phyloP scores from a whole-genome alignment of 2,888 invertebrate species.

The Monochamus alternatus region DNA sequence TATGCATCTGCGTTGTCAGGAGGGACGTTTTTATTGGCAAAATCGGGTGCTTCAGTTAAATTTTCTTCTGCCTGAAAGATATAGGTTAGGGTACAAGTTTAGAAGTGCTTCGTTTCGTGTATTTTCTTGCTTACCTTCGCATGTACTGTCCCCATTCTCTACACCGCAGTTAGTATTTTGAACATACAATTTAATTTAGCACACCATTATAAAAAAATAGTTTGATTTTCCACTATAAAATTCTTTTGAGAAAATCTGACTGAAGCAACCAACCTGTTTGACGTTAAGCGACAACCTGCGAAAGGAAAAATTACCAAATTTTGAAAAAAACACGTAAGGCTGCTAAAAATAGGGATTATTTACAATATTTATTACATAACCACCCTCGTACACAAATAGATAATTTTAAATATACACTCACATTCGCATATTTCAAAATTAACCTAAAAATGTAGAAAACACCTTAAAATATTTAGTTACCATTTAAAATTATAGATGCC shows the following conservation, averaged over 20 bases:
- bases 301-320: constrained; percentile 16
- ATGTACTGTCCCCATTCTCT: constrained; percentile 69
- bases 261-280: constrained; percentile 28
- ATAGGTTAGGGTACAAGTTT: constrained; percentile 54
- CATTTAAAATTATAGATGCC: too few species aligned
- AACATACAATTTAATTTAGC: constrained; percentile 35
- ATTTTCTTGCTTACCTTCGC: constrained; percentile 66
- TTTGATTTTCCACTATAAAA: constrained; percentile 2
- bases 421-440: not conserved
- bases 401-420: not conserved
- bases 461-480: too few species aligned
- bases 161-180: constrained; percentile 2
- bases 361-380: constrained; percentile 7
- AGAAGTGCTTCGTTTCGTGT: constrained; percentile 15
- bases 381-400: not conserved
- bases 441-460: not conserved
- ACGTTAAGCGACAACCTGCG: constrained; percentile 19
- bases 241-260: constrained; percentile 40
- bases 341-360: constrained; percentile 4
- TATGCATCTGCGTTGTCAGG: constrained; percentile 51
- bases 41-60: constrained; percentile 49
- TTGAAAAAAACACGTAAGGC: not conserved
- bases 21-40: constrained; percentile 44
- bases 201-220: constrained; percentile 21
- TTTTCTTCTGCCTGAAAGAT: constrained; percentile 55